Base-by-base conservation (phyloP, 2,888 invertebrate genomes). In the Abrostola tripartita region DNA sequence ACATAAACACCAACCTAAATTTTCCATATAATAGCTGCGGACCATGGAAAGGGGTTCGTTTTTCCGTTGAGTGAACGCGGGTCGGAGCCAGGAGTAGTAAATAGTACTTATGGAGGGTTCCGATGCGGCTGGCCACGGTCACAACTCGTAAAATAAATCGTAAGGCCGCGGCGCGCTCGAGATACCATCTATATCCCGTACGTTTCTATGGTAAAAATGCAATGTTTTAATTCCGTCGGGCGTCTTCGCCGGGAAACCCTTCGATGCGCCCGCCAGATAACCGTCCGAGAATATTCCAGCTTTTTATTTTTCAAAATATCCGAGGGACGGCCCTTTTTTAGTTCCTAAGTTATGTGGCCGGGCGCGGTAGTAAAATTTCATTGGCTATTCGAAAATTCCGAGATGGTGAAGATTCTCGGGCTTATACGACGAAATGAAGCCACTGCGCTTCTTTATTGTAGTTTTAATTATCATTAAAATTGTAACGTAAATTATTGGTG, bases 151-250 rank as follows among this genome's bases (percentile, higher is more conserved):
- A 86, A 84, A 88, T 88, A 89, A 89, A 90, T 88, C 82, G 79
- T 76, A 76, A 65, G 71, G 63, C 66, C 66, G 59, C 71, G 60
- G 44, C 47, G 37, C 67, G 65, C 57, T 55, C 67, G 64, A 73
- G 89, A 89, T 88, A 87, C 64, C 76, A 88, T 89, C 89, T 84
- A 74, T 62, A 76, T 68, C 72, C 76, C 68, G 56, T 68, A 77
- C 71, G 66, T 80, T 79, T 81, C 81, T 78, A 74, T 78, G 76
- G 80, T 85, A 89, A 90, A 89, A 90, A 90, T 85, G 89, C 89
- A 92, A 94, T 92, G 93, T 93, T 94, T 93, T 92, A 93, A 94
- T 93, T 90, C 91, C 84, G 78, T 74, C 75, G 80, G 78, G 60
- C 72, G 70, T 66, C 68, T 71, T 65, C 65, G 85, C 76, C 80